Base-by-base conservation (phyloP, 1,140 invertebrate genomes). In the Sarcophaga bullata region DNA sequence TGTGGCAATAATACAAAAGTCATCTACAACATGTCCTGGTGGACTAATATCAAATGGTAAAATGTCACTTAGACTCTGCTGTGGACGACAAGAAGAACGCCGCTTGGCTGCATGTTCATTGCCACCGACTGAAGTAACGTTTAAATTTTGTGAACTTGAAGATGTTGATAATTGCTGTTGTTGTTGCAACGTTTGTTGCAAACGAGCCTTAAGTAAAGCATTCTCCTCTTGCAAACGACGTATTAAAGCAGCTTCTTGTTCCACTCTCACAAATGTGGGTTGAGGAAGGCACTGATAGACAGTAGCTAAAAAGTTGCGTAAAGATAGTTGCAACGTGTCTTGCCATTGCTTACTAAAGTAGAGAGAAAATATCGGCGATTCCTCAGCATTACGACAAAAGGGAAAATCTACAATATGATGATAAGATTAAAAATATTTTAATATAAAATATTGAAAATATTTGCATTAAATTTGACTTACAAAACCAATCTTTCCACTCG, bases 401-500 rank as follows among this genome's bases (percentile, higher is more conserved):
- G 97, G 97, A 82, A 99, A 92, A 88, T 96, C 97, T 97, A 90
- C 89, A 93, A 92, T 2, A 72, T 3, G 17, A 48, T 37, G 25
- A 82, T 72, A 62, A 73, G 17, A 80, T n/a, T 8, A 37, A 6
- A 54, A n/a, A 37, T 76, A 37, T 72, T 10, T 76, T 76, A n/a
- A 48, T 76, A 15, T 8, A 49, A n/a, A n/a, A n/a, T n/a, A n/a
- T n/a, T 48, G n/a, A 5, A 15, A 47, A 47, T 46, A 15, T 11
- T 8, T 48, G 11, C n/a, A 76, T 47, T n/a, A 49, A 47, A 48
- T 19, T 50, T 17, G 17, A 91, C 94, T 92, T 94, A 98, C 97
- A 95, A 92, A 98, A 99, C 98, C 98, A 99, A 86, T 99, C 98
- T 88, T 95, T 98, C 97, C 98, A 99, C 88, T 98, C 97, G 80